A percentile compares a stretch with the other conserved stretches of the same genome.
Evolutionary conservation across 2,797 vertebrate species (phyloP).

Genomic region (Lycodopsis pacificus): DNA sequence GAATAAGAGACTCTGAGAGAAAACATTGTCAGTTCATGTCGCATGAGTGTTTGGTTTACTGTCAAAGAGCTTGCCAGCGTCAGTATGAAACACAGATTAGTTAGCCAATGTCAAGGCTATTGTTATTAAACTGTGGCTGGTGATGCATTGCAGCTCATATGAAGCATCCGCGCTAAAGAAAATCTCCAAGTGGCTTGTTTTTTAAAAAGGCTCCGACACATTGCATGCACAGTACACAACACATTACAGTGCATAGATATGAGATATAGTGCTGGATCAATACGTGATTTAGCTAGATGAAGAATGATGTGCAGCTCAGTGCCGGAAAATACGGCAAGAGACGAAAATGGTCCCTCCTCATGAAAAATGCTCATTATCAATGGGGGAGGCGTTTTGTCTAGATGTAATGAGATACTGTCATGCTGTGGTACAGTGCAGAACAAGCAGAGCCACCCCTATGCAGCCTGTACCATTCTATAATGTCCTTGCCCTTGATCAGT

Average conservation of each 20-base stretch:
- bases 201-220: conserved; percentile 33
- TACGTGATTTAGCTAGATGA: conserved; percentile 77
- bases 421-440: conserved; percentile 82
- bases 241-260: conserved; percentile 74
- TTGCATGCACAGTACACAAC: conserved; percentile 61
- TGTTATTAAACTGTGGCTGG: conserved; percentile 73
- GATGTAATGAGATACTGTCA: conserved; percentile 87
- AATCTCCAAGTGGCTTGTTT: conserved; percentile 54
- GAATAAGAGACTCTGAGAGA: conserved; percentile 20
- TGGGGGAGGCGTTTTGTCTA: conserved; percentile 83
- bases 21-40: conserved; percentile 61
- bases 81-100: conserved; percentile 74
- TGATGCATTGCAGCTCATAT: conserved; percentile 63
- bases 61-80: conserved; percentile 51
- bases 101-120: conserved; percentile 71
- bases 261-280: conserved; percentile 74
- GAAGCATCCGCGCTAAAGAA: conserved; percentile 51
- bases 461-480: conserved; percentile 82
- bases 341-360: conserved; percentile 66
- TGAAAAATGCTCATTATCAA: conserved; percentile 86
- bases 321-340: conserved; percentile 71
- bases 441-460: conserved; percentile 82
- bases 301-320: conserved; percentile 73
- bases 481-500: conserved; percentile 84
- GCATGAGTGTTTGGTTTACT: conserved; percentile 68